phyloP scores from a whole-genome alignment of 1,140 invertebrate species.

The Calliopsis andreniformis region DNA sequence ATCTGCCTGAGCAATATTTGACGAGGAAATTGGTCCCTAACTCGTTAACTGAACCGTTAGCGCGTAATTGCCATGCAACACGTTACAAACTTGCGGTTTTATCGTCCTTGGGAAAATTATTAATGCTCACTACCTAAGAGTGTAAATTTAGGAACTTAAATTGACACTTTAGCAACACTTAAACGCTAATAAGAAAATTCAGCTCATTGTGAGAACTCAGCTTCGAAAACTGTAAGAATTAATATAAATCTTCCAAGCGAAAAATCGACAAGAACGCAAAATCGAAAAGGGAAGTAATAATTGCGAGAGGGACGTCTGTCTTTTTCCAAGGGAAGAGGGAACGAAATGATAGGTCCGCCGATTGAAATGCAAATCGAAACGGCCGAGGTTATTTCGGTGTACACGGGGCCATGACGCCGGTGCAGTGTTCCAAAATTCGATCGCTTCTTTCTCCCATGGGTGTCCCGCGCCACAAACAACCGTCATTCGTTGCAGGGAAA shows the following conservation, averaged over 20 bases:
- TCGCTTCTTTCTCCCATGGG: conserved; percentile 34
- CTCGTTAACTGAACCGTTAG: background rate
- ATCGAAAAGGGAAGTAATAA: background rate
- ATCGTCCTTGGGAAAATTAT: no score
- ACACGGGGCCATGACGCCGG: conserved; percentile 15
- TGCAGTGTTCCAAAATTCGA: conserved; percentile 18
- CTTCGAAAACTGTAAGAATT: no score
- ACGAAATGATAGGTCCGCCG: conserved; percentile 17
- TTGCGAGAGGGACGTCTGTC: background rate
- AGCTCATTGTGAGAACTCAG: no score
- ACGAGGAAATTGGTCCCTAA: background rate
- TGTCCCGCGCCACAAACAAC: conserved; percentile 26
- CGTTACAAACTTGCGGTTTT: background rate
- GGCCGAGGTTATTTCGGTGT: conserved; percentile 35
- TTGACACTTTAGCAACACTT: no score
- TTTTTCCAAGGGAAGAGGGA: background rate
- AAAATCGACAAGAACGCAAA: no score
- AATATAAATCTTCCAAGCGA: no score
- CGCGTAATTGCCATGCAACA: conserved; percentile 2
- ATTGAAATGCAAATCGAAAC: conserved; percentile 41
- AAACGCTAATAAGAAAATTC: no score
- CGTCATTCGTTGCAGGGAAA: background rate
- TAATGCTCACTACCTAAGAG: no score
- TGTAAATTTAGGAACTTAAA: no score
- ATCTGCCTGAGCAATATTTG: background rate